Evolutionary conservation across 2,113 vertebrate genomes (phyloP).

Genomic region (Caracal caracal): DNA sequence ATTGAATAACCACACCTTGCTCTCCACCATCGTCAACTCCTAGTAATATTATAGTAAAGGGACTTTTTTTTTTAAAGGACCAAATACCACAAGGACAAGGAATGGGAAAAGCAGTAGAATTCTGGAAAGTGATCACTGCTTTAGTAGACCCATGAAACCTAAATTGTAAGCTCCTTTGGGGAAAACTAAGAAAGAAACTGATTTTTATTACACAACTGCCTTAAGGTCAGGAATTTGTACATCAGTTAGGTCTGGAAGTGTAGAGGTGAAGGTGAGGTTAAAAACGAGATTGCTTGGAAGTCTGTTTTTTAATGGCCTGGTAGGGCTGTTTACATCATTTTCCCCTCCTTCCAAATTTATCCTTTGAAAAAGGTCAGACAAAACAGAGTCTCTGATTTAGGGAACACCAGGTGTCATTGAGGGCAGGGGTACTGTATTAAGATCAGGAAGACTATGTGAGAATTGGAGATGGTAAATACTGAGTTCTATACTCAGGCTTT

Average conservation of each 20-base stretch:
- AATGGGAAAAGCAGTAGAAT: background rate
- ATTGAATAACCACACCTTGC: background rate
- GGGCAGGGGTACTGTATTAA: background rate
- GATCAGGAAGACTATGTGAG: background rate
- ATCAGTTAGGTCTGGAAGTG: background rate
- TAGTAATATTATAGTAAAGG: conserved; percentile 4
- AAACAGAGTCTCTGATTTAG: background rate
- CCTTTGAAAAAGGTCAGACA: background rate
- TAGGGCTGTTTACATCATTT: background rate
- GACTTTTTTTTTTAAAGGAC: background rate
- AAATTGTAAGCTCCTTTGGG: background rate
- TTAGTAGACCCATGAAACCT: background rate
- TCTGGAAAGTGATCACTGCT: background rate
- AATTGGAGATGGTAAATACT: background rate
- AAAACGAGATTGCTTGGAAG: background rate
- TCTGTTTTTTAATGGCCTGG: background rate
- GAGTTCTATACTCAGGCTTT: background rate
- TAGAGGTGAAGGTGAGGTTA: background rate
- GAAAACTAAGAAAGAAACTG: background rate
- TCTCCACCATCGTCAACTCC: background rate
- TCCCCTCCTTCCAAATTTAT: background rate
- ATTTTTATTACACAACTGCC: background rate
- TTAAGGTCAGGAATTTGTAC: background rate
- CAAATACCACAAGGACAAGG: background rate
- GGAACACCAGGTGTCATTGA: background rate